Evolutionary conservation across 2,888 invertebrate genomes (phyloP), one percentile per base, ranked within the genome.

Genomic region (Chironomus riparius): DNA sequence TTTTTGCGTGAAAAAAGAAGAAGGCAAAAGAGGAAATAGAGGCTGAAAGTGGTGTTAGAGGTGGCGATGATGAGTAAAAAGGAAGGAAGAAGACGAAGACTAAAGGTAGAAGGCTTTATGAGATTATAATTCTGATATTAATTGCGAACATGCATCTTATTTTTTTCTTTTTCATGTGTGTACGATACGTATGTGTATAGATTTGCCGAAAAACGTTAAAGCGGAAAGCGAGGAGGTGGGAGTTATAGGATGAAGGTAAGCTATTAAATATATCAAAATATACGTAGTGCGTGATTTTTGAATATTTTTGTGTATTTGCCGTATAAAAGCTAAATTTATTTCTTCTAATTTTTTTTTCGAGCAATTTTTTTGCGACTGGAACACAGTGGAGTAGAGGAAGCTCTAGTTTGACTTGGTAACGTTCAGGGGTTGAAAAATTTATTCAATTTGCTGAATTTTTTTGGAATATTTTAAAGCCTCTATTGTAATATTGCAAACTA

Each of bases 81-180:
- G 56, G 18, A 56, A 56, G 5, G 18, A 56, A 56, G 18, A 18
- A n/a, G 3, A 56, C 7, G 56, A 18, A 7, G 56, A 15, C 18
- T 56, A 18, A 56, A 18, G 56, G 5, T 38, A 38, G 7, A 38
- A 38, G 65, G 24, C 24, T n/a, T 65, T 24, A 65, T 65, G 65
- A 65, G 65, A 65, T 65, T 65, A 65, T 65, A 24, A 65, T 65
- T 6, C 21, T 24, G 65, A 65, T 65, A 65, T 65, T 65, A 65
- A 65, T 65, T 65, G 65, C 65, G 65, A 65, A 65, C 65, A 65
- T 65, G 65, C 65, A 65, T 65, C 65, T 65, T 24, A 21, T 15
- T 62, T 10, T 62, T 7, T 65, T 24, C 12, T 3, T 24, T 65
- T 56, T 56, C 7, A 15, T 56, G 38, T 38, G n/a, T 15, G 18